Evolutionary conservation across 2,113 vertebrate genomes (phyloP), one percentile per base, ranked within the genome.

Genomic region (Thamnophis sirtalis): DNA sequence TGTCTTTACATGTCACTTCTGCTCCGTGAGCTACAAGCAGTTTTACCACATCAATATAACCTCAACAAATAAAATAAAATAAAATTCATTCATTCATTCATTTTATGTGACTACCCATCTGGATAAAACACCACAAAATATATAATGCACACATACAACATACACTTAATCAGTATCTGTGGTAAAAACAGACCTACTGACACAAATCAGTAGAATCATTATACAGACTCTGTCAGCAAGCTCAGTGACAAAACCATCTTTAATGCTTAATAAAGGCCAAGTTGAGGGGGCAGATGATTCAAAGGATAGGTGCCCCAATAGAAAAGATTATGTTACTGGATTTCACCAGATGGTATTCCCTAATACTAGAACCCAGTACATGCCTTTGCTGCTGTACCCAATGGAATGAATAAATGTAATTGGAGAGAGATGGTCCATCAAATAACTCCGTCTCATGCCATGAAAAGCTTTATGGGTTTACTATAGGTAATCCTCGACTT

Each of bases 41-140:
- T 96, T 99, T 99, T 94, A 99, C 98, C 92, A 99, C 99, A 97
- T 99, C 99, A 96, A 98, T 99, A 96, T 99, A 99, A 93, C 99
- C 99, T 99, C 94, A 94, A 95, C 88, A 63, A 97, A 96, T 54
- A 93, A 89, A 91, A 92, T 95, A 53, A 51, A 38, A 17, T 28
- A 60, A 80, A 80, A 38, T 80, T 80, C 73, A 80, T 80, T 80
- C 73, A 33, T 73, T 73, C 63, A 80, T 43, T 80, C 33, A 80
- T 33, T 68, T 68, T 33, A 80, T 80, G 17, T 80, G 33, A 80
- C 33, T 80, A 80, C 73, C 73, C 33, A 80, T 80, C 33, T 80
- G 15, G 33, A 80, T 21, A 80, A 80, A 80, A 80, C 33, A 43
- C 33, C 33, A 80, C 33, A 80, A 80, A 38, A 80, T 38, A 80